Evolutionary conservation across 2,888 invertebrate species (phyloP).

Genomic region (Phasia obesa): DNA sequence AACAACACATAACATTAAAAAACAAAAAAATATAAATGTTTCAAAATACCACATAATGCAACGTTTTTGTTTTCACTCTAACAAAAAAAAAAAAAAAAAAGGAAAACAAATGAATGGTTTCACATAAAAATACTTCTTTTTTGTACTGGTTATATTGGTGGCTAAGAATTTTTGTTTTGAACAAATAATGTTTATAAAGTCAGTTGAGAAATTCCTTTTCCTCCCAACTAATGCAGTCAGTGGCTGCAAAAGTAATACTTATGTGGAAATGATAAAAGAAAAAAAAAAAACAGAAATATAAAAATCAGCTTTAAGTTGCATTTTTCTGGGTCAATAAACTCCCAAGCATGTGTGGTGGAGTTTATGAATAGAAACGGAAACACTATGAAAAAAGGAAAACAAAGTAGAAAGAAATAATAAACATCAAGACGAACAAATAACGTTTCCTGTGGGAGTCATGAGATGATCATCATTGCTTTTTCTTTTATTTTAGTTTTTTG

Average conservation of each 20-base stretch:
- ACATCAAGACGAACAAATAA: constrained; percentile 49
- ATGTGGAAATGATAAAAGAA: not conserved
- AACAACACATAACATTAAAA: constrained; percentile 6
- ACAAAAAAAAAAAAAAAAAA: no score
- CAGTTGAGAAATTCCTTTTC: not conserved
- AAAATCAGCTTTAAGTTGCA: constrained; percentile 55
- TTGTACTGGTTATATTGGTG: not conserved
- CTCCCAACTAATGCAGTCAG: not conserved
- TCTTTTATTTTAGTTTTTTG: not conserved
- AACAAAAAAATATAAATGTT: constrained; percentile 10
- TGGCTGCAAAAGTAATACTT: not conserved
- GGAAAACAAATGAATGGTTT: constrained; percentile 18
- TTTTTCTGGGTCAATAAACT: constrained; percentile 70
- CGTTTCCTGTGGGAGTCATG: constrained; percentile 46
- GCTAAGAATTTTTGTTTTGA: not conserved
- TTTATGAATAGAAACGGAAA: constrained; percentile 44
- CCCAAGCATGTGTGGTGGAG: constrained; percentile 44
- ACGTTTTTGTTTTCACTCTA: not conserved
- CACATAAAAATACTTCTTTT: not conserved
- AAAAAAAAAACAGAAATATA: not conserved
- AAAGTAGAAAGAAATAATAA: constrained; percentile 21
- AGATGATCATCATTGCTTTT: constrained; percentile 39
- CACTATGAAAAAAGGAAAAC: constrained; percentile 7
- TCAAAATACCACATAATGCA: constrained; percentile 29
- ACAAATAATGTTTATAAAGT: not conserved